Conservation (phyloP, 37 sponge, comb jelly and placozoan genomes). For the Tethya wilhelma region DNA sequence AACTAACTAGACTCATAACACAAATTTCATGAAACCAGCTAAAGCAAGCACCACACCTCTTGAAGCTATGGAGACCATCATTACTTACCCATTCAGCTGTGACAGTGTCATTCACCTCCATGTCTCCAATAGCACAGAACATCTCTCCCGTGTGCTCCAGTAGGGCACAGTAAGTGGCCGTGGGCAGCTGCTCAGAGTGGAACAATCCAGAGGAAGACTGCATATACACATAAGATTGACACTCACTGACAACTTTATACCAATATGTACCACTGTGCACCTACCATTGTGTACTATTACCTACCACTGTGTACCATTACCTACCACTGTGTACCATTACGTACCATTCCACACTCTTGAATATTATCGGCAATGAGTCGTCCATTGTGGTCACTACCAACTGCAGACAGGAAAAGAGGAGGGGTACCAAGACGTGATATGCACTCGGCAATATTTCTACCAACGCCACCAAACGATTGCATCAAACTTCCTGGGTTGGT, state of each 20-base stretch:
- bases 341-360: constrained; percentile 56
- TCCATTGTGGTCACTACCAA: constrained; percentile 81
- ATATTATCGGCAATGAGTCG: constrained; percentile 31
- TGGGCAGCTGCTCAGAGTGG: constrained; percentile 11
- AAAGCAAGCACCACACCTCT: not conserved
- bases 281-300: not conserved
- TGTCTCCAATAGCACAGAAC: constrained; percentile 77
- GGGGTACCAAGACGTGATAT: constrained; percentile 62
- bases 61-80: too few species aligned
- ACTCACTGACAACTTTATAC: not conserved
- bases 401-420: constrained; percentile 80
- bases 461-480: constrained; percentile 85
- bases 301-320: not conserved
- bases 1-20: not conserved
- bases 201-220: constrained; percentile 36
- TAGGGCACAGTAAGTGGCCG: constrained; percentile 83
- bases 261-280: not conserved
- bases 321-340: constrained; percentile 23
- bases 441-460: constrained; percentile 76
- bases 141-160: constrained; percentile 76
- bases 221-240: not conserved
- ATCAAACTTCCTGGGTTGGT: constrained; percentile 72
- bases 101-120: constrained; percentile 61
- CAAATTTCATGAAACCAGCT: not conserved
- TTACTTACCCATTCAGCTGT: constrained; percentile 43